phyloP scores from a whole-genome alignment of 2,888 invertebrate genomes.

The Tiliacea aurago region DNA sequence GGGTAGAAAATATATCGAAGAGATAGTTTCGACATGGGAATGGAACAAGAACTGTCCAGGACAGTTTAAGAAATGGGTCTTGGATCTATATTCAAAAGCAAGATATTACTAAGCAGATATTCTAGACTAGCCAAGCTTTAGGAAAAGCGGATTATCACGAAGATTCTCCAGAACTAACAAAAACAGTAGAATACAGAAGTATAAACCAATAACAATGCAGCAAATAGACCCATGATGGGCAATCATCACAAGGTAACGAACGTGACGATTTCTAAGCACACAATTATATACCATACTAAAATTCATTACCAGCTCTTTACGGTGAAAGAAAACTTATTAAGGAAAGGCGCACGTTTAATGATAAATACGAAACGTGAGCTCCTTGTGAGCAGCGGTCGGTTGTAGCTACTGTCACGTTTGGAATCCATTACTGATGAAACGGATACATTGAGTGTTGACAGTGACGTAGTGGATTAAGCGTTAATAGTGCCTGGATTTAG shows the following conservation, averaged over 20 bases:
- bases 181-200: neutral
- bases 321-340: constrained; percentile 51
- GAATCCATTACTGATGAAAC: constrained; percentile 55
- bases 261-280: constrained; percentile 33
- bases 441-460: constrained; percentile 34
- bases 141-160: too few species aligned
- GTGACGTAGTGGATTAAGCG: constrained; percentile 32
- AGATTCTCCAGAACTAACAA: neutral
- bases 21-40: neutral
- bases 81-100: too few species aligned
- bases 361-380: constrained; percentile 60
- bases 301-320: constrained; percentile 38
- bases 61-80: neutral
- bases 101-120: neutral
- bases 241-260: constrained; percentile 5
- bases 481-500: neutral
- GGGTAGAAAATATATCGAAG: neutral
- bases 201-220: neutral
- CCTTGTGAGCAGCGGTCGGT: constrained; percentile 42
- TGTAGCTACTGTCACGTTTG: constrained; percentile 52
- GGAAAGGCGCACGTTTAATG: constrained; percentile 56
- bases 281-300: constrained; percentile 24
- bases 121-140: neutral
- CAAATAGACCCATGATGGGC: neutral
- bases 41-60: neutral